These are phyloP conservation scores for Cuniculus paca DNA, from an alignment of 2,797 vertebrate species.

Conservation along the genomic window DNA sequence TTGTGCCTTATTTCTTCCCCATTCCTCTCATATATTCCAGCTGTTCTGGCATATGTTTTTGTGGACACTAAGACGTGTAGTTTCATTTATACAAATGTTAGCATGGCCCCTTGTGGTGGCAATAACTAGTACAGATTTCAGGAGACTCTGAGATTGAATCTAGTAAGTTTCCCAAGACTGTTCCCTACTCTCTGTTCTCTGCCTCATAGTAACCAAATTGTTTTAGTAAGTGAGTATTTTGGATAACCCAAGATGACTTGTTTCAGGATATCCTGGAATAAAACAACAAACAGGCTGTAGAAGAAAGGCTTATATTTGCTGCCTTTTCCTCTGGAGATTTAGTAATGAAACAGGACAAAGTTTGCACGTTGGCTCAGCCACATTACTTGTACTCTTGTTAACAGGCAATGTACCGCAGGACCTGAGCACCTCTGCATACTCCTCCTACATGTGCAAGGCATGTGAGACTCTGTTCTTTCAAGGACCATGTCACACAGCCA, in stretches of 20 bases:
- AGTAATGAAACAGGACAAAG: not conserved
- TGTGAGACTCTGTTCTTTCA: not conserved
- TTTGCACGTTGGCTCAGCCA: not conserved
- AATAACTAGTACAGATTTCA: not conserved
- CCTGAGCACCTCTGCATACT: not conserved
- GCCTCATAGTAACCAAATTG: not conserved
- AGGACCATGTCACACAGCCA: not conserved
- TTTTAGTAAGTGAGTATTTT: not conserved
- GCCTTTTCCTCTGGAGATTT: not conserved
- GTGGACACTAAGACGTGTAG: not conserved
- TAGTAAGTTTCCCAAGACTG: not conserved
- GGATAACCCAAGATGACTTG: constrained; percentile 25
- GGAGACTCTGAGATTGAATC: not conserved
- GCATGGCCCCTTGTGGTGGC: not conserved
- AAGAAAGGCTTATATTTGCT: not conserved
- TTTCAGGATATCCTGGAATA: constrained; percentile 22
- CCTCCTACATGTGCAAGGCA: not conserved
- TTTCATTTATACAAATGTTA: constrained; percentile 33
- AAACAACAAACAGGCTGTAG: constrained; percentile 31
- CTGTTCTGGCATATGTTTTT: not conserved
- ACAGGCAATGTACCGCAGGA: not conserved
- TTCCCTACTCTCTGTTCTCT: not conserved
- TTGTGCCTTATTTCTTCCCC: not conserved
- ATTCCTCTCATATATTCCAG: not conserved
- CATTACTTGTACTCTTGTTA: not conserved